These are phyloP conservation scores for Telmatherina bonti DNA, from an alignment of 2,797 vertebrate species.

Conservation along the genomic window DNA sequence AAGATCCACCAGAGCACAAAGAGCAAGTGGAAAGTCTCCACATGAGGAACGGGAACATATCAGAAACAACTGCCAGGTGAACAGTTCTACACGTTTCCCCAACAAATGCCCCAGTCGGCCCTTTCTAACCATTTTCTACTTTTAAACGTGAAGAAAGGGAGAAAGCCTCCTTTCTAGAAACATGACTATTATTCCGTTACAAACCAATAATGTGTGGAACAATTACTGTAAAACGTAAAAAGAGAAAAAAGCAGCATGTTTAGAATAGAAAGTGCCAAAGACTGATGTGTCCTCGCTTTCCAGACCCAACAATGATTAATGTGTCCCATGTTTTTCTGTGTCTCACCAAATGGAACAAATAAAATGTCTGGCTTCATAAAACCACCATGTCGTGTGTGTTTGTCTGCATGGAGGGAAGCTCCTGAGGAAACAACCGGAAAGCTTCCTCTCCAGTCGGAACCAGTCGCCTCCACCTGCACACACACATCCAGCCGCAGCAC, in stretches of 20 bases:
- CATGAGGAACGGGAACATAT: constrained; percentile 26
- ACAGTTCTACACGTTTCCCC: constrained; percentile 21
- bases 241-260: constrained; percentile 68
- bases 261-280: constrained; percentile 76
- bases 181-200: constrained; percentile 63
- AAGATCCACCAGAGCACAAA: background rate
- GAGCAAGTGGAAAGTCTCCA: constrained; percentile 12
- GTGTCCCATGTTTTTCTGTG: constrained; percentile 52
- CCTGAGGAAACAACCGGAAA: background rate
- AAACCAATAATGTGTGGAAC: constrained; percentile 55
- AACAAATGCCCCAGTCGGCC: constrained; percentile 10
- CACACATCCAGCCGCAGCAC: no score
- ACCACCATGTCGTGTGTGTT: constrained; percentile 23
- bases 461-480: constrained; percentile 7
- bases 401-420: background rate
- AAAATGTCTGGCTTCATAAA: constrained; percentile 64
- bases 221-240: constrained; percentile 41
- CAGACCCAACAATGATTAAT: constrained; percentile 46
- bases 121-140: constrained; percentile 67
- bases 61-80: constrained; percentile 49
- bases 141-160: constrained; percentile 43
- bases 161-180: constrained; percentile 46
- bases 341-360: constrained; percentile 62
- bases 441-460: background rate
- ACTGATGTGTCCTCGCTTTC: constrained; percentile 63